Percentiles rank a stretch among this genome's conserved stretches.
Conservation (phyloP, 1,140 invertebrate species). For the Danaus plexippus region DNA sequence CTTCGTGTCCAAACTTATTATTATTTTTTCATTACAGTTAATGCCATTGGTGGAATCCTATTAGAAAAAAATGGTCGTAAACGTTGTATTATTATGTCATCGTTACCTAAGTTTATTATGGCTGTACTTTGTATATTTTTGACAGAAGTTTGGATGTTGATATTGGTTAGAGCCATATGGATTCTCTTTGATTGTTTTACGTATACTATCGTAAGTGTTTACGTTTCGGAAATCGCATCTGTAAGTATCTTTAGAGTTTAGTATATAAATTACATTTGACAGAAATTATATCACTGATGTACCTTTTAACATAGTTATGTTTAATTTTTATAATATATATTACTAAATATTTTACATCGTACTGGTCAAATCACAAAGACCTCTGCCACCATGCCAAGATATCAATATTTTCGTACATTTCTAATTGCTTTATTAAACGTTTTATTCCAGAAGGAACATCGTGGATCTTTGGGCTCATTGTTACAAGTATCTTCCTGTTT, state of each 20-base stretch:
- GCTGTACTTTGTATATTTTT: conserved; percentile 13
- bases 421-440: too few species aligned
- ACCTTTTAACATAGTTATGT: too few species aligned
- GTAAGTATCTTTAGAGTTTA: conserved; percentile 26
- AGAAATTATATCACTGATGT: too few species aligned
- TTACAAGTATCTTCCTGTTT: conserved; percentile 31
- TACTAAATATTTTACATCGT: too few species aligned
- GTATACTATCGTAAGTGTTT: conserved; percentile 31
- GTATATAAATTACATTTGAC: too few species aligned
- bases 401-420: too few species aligned
- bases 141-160: conserved; percentile 27
- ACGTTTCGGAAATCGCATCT: conserved; percentile 43
- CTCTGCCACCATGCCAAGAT: too few species aligned
- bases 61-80: conserved; percentile 41
- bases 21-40: conserved; percentile 24
- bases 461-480: conserved; percentile 35
- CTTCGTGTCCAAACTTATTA: too few species aligned
- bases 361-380: too few species aligned
- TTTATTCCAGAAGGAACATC: conserved; percentile 37
- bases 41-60: conserved; percentile 26
- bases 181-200: conserved; percentile 25
- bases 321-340: too few species aligned
- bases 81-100: conserved; percentile 25
- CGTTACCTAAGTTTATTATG: conserved; percentile 30
- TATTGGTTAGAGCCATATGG: conserved; percentile 28